Base-by-base conservation (phyloP, 2,113 vertebrate species). In the Origma solitaria region DNA sequence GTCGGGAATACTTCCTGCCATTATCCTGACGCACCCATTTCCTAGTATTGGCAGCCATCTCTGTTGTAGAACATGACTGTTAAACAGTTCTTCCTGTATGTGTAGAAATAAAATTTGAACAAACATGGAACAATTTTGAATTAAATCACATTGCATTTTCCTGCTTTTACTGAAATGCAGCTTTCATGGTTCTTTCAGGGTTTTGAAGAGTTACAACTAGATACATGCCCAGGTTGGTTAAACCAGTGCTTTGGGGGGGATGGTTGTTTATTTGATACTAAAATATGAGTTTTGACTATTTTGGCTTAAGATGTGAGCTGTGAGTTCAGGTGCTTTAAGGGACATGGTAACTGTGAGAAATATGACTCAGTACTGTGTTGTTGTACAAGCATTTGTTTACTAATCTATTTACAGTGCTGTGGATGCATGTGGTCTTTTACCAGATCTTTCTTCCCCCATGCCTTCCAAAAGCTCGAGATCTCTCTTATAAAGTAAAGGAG, bases 391-490 rank as follows among this genome's bases (percentile, higher is more conserved):
- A 31, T 82, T 82, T 56, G 2, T 78, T 76, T 76, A 40, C 11
- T 73, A 19, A n/a, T 57, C 30, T 2, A 0, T 69, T 88, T 69
- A 42, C 27, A n/a, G 33, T 51, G 23, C 33, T 81, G 35, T 71
- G 38, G 31, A 25, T 77, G 19, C 10, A 21, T 31, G 33, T 72
- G 28, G 14, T 70, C 22, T 73, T 82, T 30, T 53, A 25, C 28
- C 64, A 77, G 65, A 12, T 3, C 16, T 4, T 65, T 45, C 16
- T 25, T 37, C 8, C 28, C 4, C 2, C 3, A 19, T 0, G 1
- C 9, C 2, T 49, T 17, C 22, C 12, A 45, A n/a, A 86, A 87
- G 13, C 35, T 73, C 17, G 45, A 69, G 40, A 40, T 37, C 6
- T 56, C 15, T 3, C 16, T 75, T 53, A 47, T 3, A 68, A 54